These are phyloP conservation scores for Spinus olivaceus DNA, from an alignment of 2,797 vertebrate genomes.

Conservation along the genomic window DNA sequence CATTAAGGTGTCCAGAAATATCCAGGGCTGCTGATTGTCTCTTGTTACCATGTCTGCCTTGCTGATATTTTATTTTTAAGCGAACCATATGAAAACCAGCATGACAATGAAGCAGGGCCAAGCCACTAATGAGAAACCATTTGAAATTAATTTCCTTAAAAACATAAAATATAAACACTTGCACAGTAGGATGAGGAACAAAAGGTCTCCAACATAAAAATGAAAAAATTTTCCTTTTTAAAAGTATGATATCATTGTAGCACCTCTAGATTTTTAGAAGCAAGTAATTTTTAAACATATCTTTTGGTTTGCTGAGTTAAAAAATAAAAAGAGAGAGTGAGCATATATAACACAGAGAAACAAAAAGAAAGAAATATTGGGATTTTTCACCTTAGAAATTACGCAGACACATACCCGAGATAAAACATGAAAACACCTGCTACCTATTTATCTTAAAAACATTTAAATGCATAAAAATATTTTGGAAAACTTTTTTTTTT, in stretches of 20 bases:
- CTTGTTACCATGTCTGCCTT: neutral
- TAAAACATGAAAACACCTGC: neutral
- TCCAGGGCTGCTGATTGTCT: neutral
- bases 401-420: neutral
- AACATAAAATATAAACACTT: slow-evolving; percentile 1
- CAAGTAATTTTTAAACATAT: neutral
- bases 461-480: neutral
- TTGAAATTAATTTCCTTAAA: slow-evolving; percentile 30
- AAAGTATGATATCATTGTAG: neutral
- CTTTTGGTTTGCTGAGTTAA: neutral
- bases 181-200: neutral
- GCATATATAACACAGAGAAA: neutral
- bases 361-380: neutral
- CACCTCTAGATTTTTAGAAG: neutral
- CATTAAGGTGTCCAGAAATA: neutral
- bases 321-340: accelerated
- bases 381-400: neutral
- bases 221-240: neutral
- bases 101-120: slow-evolving; percentile 1
- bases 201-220: neutral
- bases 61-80: neutral
- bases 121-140: slow-evolving; percentile 20
- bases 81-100: neutral
- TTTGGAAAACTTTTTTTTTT: neutral
- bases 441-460: neutral